Percentiles rank a stretch among this genome's conserved stretches.
These are phyloP conservation scores for Odontesthes bonariensis DNA, from an alignment of 2,113 vertebrate species.

Conservation along the genomic window DNA sequence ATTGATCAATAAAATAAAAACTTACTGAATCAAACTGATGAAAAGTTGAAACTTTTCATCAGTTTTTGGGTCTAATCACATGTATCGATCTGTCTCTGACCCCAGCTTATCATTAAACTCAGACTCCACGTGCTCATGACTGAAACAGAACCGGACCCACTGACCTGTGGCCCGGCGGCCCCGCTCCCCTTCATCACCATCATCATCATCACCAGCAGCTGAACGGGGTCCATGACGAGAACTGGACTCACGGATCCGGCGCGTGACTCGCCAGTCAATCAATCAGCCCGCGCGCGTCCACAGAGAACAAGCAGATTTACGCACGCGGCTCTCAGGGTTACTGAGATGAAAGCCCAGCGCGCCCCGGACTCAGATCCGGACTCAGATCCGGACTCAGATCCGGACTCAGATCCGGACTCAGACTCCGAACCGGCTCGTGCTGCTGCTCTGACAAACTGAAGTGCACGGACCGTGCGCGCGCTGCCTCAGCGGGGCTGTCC, in stretches of 20 bases:
- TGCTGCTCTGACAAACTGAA: conserved; percentile 39
- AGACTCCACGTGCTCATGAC: too few relatives aligned
- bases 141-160: background rate
- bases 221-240: conserved; percentile 40
- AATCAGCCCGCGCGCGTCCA: background rate
- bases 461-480: conserved; percentile 38
- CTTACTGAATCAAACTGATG: too few relatives aligned
- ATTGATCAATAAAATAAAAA: too few relatives aligned
- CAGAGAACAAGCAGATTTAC: conserved; percentile 1
- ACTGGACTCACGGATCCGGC: background rate
- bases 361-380: too few relatives aligned
- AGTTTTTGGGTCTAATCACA: too few relatives aligned
- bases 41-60: too few relatives aligned
- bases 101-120: background rate
- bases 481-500: conserved; percentile 40
- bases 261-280: too few relatives aligned
- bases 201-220: conserved; percentile 6
- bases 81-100: too few relatives aligned
- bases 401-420: too few relatives aligned
- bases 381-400: too few relatives aligned
- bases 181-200: conserved; percentile 23
- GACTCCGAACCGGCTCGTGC: conserved; percentile 20
- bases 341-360: too few relatives aligned
- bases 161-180: conserved; percentile 27
- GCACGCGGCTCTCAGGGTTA: background rate